phyloP scores from a whole-genome alignment of 1,140 invertebrate genomes.

The Megalonaias nervosa region DNA sequence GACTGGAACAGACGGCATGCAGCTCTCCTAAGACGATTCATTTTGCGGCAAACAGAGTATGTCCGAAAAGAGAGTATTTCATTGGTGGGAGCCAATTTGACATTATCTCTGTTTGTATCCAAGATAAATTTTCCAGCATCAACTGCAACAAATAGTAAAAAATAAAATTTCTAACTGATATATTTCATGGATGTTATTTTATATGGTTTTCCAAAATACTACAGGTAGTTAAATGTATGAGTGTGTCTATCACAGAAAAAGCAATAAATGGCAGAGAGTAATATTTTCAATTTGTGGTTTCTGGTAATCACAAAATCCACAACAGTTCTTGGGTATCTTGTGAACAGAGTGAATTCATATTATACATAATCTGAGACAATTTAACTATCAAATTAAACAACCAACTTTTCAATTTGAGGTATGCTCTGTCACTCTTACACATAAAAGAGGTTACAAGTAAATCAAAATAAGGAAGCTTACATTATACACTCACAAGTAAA shows the following conservation, averaged over 20 bases:
- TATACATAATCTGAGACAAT: no score
- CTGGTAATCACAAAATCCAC: no score
- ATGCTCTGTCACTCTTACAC: no score
- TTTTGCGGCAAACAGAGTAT: conserved; percentile 68
- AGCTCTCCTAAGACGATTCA: conserved; percentile 70
- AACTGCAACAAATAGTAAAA: conserved; percentile 48
- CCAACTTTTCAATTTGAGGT: no score
- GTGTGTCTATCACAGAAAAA: not conserved
- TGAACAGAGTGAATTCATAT: no score
- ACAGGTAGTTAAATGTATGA: not conserved
- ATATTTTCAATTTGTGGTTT: not conserved
- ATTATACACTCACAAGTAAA: no score
- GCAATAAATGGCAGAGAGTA: not conserved
- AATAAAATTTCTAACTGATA: not conserved
- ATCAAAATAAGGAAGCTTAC: no score
- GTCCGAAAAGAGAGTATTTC: conserved; percentile 72
- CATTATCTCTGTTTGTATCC: conserved; percentile 39
- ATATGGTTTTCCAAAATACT: not conserved
- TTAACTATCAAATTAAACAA: no score
- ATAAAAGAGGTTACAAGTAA: no score
- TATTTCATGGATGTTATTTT: not conserved
- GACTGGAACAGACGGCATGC: conserved; percentile 72
- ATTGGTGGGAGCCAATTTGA: conserved; percentile 69
- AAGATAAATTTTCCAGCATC: conserved; percentile 61
- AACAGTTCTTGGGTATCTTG: no score